Evolutionary conservation across 2,113 vertebrate genomes (phyloP).

Genomic region (Suncus etruscus): DNA sequence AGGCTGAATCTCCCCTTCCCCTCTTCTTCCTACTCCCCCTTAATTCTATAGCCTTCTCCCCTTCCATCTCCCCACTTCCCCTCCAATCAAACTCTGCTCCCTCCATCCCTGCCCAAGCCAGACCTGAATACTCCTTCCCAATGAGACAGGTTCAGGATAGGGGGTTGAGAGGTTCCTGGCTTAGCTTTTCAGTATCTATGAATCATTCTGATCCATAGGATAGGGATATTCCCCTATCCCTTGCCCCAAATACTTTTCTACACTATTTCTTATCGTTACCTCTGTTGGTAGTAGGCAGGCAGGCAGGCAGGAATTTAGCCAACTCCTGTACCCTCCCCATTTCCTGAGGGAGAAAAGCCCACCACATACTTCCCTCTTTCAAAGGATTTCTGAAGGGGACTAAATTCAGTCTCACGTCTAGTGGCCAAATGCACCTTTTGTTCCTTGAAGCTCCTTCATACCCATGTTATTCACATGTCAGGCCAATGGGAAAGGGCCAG

Average conservation of each 20-base stretch:
- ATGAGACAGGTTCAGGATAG: not conserved
- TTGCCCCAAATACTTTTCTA: not conserved
- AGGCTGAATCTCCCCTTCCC: slow-evolving; percentile 52
- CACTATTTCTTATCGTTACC: slow-evolving; percentile 6
- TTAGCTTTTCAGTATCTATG: not conserved
- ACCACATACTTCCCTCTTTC: slow-evolving; percentile 33
- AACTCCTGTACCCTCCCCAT: not conserved
- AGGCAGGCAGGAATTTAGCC: not conserved
- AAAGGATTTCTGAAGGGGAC: not conserved
- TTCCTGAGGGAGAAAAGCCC: not conserved
- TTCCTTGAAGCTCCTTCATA: slow-evolving; percentile 54
- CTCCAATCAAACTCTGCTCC: not conserved
- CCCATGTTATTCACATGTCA: slow-evolving; percentile 41
- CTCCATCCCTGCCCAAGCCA: not conserved
- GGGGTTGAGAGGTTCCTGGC: not conserved
- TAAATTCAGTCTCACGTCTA: slow-evolving; percentile 63
- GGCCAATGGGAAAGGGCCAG: slow-evolving; percentile 26
- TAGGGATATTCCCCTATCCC: not conserved
- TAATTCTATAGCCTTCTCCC: slow-evolving; percentile 1
- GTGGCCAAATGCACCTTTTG: slow-evolving; percentile 76
- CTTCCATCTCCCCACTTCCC: not conserved
- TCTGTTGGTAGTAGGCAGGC: not conserved
- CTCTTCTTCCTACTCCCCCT: not conserved
- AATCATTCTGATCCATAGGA: not conserved
- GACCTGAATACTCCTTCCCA: not conserved